These are phyloP conservation scores for Calycopis cecrops DNA, from an alignment of 1,140 invertebrate species.

Conservation along the genomic window DNA sequence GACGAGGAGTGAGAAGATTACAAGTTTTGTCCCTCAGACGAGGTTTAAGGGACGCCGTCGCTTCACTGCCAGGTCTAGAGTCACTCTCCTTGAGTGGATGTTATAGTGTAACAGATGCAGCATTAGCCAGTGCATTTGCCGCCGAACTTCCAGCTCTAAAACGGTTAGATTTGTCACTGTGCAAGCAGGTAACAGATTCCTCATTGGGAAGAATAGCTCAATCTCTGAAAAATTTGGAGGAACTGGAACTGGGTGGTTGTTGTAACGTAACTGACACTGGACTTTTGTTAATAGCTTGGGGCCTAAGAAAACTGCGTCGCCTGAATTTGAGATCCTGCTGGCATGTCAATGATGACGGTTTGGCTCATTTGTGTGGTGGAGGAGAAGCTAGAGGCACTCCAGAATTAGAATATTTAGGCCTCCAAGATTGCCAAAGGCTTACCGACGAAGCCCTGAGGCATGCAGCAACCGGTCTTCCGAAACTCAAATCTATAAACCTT, in stretches of 20 bases:
- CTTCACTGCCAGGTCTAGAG: constrained; percentile 89
- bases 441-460: constrained; percentile 93
- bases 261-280: constrained; percentile 92
- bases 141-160: constrained; percentile 84
- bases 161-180: constrained; percentile 90
- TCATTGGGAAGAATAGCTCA: constrained; percentile 89
- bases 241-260: constrained; percentile 92
- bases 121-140: constrained; percentile 87
- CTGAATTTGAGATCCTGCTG: constrained; percentile 94
- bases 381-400: constrained; percentile 82
- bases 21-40: constrained; percentile 91
- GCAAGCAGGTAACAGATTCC: constrained; percentile 95
- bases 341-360: constrained; percentile 92
- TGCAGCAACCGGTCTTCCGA: constrained; percentile 86
- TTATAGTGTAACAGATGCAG: constrained; percentile 90
- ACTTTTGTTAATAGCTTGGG: constrained; percentile 89
- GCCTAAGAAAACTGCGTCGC: constrained; percentile 86
- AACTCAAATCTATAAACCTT: constrained; percentile 88
- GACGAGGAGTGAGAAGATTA: constrained; percentile 90
- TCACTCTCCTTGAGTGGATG: constrained; percentile 94
- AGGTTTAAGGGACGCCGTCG: constrained; percentile 90
- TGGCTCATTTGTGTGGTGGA: constrained; percentile 88
- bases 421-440: constrained; percentile 96
- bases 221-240: constrained; percentile 90
- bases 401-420: constrained; percentile 87